Base-by-base conservation (phyloP, 35 echinoderm and acorn worm genomes). In the Apostichopus japonicus region DNA sequence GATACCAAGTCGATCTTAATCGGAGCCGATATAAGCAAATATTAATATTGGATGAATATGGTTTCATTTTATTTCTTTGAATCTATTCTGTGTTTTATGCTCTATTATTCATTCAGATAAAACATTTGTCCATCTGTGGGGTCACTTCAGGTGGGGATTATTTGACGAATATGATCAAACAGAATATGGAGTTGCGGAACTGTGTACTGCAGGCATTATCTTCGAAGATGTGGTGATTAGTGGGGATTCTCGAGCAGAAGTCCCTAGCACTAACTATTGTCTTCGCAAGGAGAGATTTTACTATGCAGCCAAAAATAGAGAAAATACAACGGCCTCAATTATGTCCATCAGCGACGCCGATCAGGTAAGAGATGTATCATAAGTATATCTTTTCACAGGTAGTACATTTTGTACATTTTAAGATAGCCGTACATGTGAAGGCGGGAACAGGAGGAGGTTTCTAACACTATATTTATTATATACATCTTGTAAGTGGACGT, bases 71-170 rank as follows among this genome's bases (percentile, higher is more conserved):
- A n/a, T n/a, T n/a, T n/a, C n/a, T n/a, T n/a, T 44, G 4, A 44
- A 44, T 3, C 33, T 44, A 44, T 44, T 44, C 2, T 44, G 33
- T 44, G 33, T 44, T 44, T 44, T 44, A 4, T 1, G 4, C n/a
- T 44, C 33, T 44, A 44, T 44, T 44, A 44, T 44, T 44, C 33
- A 44, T 44, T 44, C 87, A 90, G 87, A 19, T 24, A 90, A 51
- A 55, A 24, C 71, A 17, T 72, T 90, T 24, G 87, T 90, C 7
- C 87, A 90, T 55, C 19, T 90, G 4, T 90, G 87, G 87, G 87
- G 87, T 6, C 87, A 90, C 62, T 77, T 90, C 14, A 59, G 87
- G 15, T 90, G 87, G 87, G 87, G 87, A 73, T 63, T 90, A 16
- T 72, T 90, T 55, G 87, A 90, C 33, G 87, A 87, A 77, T 90